phyloP scores from a whole-genome alignment of 2,797 vertebrate genomes.

The Telmatherina bonti region DNA sequence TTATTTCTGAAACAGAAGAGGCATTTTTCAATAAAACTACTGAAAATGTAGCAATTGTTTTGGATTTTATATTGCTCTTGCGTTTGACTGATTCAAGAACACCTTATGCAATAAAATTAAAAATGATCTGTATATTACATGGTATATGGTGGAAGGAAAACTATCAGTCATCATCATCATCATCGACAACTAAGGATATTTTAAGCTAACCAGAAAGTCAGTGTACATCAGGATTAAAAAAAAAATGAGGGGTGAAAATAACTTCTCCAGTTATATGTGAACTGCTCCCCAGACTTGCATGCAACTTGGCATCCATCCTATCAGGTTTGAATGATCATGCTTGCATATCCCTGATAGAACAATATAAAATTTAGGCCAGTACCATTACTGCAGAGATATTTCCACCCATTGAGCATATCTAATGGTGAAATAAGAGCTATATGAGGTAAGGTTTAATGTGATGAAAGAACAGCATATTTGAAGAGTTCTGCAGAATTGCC shows the following conservation, averaged over 20 bases:
- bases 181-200: constrained; percentile 48
- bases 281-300: constrained; percentile 27
- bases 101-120: not conserved
- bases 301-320: constrained; percentile 24
- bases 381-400: constrained; percentile 33
- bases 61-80: constrained; percentile 35
- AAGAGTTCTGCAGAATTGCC: constrained; percentile 40
- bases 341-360: constrained; percentile 35
- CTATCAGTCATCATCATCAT: not conserved
- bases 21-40: constrained; percentile 99
- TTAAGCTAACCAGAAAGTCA: constrained; percentile 27
- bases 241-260: constrained; percentile 31
- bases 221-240: constrained; percentile 24
- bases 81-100: not conserved
- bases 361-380: constrained; percentile 24
- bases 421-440: constrained; percentile 41
- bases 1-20: constrained; percentile 99
- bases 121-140: not conserved
- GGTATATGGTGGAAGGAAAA: no score
- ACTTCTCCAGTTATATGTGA: constrained; percentile 34
- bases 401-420: constrained; percentile 24
- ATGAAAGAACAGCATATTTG: constrained; percentile 36
- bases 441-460: constrained; percentile 29
- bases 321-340: constrained; percentile 45
- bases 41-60: constrained; percentile 90